A percentile compares a stretch with the other conserved stretches of the same genome.
These are phyloP conservation scores for Damaliscus lunatus DNA, from an alignment of 2,113 vertebrate genomes.

Conservation along the genomic window DNA sequence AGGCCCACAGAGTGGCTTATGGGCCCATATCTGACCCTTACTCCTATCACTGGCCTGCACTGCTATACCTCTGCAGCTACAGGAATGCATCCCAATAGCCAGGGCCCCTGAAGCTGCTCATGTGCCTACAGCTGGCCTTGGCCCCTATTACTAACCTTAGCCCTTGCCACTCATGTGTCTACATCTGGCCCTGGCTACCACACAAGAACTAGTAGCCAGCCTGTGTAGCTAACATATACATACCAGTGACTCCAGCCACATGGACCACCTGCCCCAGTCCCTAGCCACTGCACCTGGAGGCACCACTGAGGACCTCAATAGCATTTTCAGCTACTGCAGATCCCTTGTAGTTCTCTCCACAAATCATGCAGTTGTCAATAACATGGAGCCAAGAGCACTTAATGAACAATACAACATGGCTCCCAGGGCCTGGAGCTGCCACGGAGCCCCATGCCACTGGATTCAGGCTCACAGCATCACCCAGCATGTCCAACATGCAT, in stretches of 20 bases:
- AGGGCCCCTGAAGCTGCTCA: background rate
- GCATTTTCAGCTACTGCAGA: background rate
- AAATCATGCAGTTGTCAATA: background rate
- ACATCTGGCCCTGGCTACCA: background rate
- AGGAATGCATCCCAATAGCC: background rate
- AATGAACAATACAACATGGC: background rate
- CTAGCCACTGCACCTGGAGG: background rate
- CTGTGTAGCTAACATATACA: background rate
- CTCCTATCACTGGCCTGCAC: background rate
- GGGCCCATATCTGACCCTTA: background rate
- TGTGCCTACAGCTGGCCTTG: background rate
- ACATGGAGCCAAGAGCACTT: background rate
- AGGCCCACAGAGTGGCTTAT: background rate
- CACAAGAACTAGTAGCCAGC: background rate
- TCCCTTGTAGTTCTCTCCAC: background rate
- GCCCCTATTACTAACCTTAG: background rate
- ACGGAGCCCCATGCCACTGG: background rate
- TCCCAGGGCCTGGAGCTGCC: background rate
- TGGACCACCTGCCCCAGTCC: background rate
- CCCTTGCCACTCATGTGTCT: background rate
- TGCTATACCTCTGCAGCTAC: background rate
- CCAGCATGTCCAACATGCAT: background rate
- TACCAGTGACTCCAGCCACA: background rate
- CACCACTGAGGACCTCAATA: background rate
- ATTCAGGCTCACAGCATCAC: background rate